phyloP scores from a whole-genome alignment of 2,888 invertebrate genomes.

The Tanaodytes sp. region DNA sequence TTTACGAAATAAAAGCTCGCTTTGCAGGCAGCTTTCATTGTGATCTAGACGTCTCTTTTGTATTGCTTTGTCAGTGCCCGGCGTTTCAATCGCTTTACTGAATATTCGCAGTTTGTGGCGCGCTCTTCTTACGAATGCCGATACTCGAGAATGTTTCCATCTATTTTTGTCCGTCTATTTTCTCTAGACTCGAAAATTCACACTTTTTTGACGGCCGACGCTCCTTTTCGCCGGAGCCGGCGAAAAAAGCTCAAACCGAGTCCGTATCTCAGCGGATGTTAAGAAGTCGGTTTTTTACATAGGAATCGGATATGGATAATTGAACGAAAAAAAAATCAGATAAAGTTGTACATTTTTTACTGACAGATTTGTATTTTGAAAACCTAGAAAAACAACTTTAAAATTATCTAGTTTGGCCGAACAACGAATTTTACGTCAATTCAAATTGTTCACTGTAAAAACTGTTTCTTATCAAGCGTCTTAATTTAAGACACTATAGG shows the following conservation, averaged over 20 bases:
- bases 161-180: conserved; percentile 35
- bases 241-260: conserved; percentile 17
- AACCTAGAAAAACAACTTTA: too few relatives aligned
- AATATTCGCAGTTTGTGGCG: conserved; percentile 62
- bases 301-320: conserved; percentile 9
- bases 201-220: conserved; percentile 25
- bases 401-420: too few relatives aligned
- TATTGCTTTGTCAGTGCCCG: conserved; percentile 59
- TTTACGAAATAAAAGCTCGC: conserved; percentile 70
- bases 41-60: conserved; percentile 67
- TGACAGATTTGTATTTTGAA: too few relatives aligned
- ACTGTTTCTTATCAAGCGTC: too few relatives aligned
- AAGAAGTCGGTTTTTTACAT: conserved; percentile 18
- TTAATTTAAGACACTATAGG: too few relatives aligned
- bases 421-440: too few relatives aligned
- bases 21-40: conserved; percentile 69
- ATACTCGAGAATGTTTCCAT: conserved; percentile 43
- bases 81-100: conserved; percentile 66
- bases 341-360: too few relatives aligned
- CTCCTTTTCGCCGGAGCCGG: conserved; percentile 9
- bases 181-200: conserved; percentile 36
- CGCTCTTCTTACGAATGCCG: conserved; percentile 58
- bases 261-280: too few relatives aligned
- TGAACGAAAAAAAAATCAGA: too few relatives aligned
- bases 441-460: too few relatives aligned